A percentile compares a stretch with the other conserved stretches of the same genome.
phyloP scores from a whole-genome alignment of 2,888 invertebrate genomes.

The Octonoba sinensis region DNA sequence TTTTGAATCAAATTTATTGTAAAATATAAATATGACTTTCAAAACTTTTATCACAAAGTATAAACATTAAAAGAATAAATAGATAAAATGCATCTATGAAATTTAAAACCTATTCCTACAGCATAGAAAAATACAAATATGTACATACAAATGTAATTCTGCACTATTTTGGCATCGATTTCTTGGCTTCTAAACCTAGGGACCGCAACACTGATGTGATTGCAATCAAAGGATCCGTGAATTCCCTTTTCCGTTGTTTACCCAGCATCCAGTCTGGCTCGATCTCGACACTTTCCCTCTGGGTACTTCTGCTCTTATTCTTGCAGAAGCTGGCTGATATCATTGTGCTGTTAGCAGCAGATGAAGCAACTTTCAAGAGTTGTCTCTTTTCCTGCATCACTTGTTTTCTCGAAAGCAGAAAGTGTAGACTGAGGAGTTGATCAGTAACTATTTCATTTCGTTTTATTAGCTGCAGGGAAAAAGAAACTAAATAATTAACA shows the following conservation, averaged over 20 bases:
- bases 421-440: slow-evolving; percentile 23
- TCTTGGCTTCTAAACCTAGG: slow-evolving; percentile 10
- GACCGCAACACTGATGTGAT: slow-evolving; percentile 32
- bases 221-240: slow-evolving; percentile 40
- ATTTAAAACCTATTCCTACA: no score
- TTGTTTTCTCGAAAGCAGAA: slow-evolving; percentile 11
- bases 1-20: no score
- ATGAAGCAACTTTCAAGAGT: background rate
- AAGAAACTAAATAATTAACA: slow-evolving; percentile 4
- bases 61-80: no score
- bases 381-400: slow-evolving; percentile 12
- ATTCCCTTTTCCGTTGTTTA: slow-evolving; percentile 24
- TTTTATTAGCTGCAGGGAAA: slow-evolving; percentile 29
- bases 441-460: background rate
- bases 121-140: no score
- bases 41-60: no score
- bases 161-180: background rate
- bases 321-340: background rate
- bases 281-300: slow-evolving; percentile 27
- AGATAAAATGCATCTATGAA: no score
- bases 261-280: slow-evolving; percentile 55
- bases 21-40: no score
- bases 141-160: no score
- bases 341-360: background rate
- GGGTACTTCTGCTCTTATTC: background rate